A percentile compares a stretch with the other conserved stretches of the same genome.
phyloP scores from a whole-genome alignment of 2,113 vertebrate species.

The Erythrolamprus reginae region DNA sequence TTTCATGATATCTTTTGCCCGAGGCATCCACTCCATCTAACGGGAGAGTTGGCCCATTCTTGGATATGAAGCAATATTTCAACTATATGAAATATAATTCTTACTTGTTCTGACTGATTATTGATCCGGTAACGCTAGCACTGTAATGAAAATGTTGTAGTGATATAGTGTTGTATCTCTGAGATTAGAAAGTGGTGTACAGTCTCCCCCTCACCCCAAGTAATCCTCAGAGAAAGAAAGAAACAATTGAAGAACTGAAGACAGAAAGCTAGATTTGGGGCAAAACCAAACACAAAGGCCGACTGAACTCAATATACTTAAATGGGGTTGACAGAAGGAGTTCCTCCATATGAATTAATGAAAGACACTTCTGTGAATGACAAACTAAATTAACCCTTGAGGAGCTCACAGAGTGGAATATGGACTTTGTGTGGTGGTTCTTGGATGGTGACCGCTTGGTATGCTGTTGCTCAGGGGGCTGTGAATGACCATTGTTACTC shows the following conservation, averaged over 20 bases:
- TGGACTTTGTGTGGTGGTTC: background rate
- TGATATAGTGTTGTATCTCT: background rate
- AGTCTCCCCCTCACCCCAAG: background rate
- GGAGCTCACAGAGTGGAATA: background rate
- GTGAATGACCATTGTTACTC: too few species aligned
- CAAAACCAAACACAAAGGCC: background rate
- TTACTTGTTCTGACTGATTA: background rate
- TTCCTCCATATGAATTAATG: background rate
- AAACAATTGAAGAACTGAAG: conserved; percentile 1
- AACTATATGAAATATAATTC: background rate
- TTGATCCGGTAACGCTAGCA: background rate
- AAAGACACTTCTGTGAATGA: background rate
- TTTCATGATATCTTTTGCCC: background rate
- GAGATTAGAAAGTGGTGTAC: background rate
- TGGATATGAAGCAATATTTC: background rate
- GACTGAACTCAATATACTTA: background rate
- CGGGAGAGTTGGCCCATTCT: background rate
- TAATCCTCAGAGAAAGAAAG: background rate
- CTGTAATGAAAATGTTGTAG: background rate
- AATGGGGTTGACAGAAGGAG: background rate
- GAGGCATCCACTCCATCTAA: background rate
- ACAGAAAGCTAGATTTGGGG: background rate
- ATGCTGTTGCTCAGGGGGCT: background rate
- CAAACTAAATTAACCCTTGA: background rate
- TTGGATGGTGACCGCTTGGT: background rate